Evolutionary conservation across 2,797 vertebrate genomes (phyloP), one percentile per base, ranked within the genome.

Genomic region (Clarias fuscus): DNA sequence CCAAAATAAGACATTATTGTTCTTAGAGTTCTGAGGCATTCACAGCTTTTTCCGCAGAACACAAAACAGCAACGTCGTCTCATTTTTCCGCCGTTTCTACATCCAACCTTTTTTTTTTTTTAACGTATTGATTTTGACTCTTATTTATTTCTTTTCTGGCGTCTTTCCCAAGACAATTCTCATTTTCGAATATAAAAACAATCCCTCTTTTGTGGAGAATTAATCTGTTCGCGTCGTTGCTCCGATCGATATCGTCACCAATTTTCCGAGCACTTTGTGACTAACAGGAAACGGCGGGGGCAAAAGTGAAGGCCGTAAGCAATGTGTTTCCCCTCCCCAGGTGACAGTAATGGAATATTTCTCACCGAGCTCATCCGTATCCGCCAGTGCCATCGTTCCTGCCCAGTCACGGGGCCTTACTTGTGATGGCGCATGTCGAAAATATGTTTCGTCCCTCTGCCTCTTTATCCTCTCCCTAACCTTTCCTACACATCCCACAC

Each of bases 321-420:
- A 91, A 88, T 88, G 86, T 88, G 87, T 85, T 91, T 89, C 89
- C 88, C 79, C 85, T 85, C 91, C 59, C 88, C 78, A 88, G 89
- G 88, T 91, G 75, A 84, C 88, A 85, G 65, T 87, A 83, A 87
- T 77, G 83, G 77, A 79, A 89, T 88, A 83, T 88, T 87, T 81
- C 73, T 81, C 84, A 76, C 40, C 64, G 65, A 33, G 33, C 65
- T 84, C 76, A 82, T 85, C 30, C 30, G 5, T 85, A 86, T 90
- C 84, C 40, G 22, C 68, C 84, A 86, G 87, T 80, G 83, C 15
- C 81, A 79, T 77, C 62, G 27, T 33, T 82, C 53, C 53, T 76
- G n/a, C 77, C 43, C 33, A 30, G 43, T 84, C 59, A 71, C 37
- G 48, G 7, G 59, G 24, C 22, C 10, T 5, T 64, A n/a, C n/a